phyloP scores from a whole-genome alignment of 2,888 invertebrate genomes.

The Tetramorium bicarinatum region DNA sequence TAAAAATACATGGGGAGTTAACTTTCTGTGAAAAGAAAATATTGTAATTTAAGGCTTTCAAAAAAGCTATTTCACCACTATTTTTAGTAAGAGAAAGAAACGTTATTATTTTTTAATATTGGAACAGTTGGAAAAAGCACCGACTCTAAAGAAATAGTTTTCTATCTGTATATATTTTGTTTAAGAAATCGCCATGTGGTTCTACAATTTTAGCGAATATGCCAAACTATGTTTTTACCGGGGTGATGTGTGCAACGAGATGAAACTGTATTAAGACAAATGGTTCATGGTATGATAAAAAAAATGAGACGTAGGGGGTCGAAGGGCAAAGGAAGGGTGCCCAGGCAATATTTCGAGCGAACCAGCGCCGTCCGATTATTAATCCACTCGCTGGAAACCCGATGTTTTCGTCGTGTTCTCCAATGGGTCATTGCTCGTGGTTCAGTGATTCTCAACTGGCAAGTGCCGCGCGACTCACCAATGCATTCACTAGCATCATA shows the following conservation, averaged over 20 bases:
- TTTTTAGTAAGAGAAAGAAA: background rate
- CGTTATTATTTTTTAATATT: background rate
- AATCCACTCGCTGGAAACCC: constrained; percentile 76
- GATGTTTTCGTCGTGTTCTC: constrained; percentile 76
- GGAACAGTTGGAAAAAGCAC: background rate
- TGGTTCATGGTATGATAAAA: constrained; percentile 65
- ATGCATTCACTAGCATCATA: background rate
- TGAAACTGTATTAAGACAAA: constrained; percentile 73
- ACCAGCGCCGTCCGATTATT: constrained; percentile 75
- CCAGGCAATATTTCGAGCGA: constrained; percentile 72
- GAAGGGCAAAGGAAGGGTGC: constrained; percentile 70
- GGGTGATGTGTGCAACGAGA: constrained; percentile 64
- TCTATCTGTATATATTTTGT: background rate
- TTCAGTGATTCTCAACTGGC: constrained; percentile 70
- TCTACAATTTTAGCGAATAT: constrained; percentile 54
- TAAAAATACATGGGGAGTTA: constrained; percentile 5
- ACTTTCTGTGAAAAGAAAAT: constrained; percentile 11
- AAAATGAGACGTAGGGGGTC: constrained; percentile 69
- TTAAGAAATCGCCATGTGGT: background rate
- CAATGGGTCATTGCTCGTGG: constrained; percentile 70
- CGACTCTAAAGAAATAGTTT: constrained; percentile 3
- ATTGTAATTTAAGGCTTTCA: background rate
- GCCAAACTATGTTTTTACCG: constrained; percentile 54
- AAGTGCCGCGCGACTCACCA: constrained; percentile 1
- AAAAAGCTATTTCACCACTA: background rate